These are phyloP conservation scores for Bothrops jararaca DNA, from an alignment of 2,113 vertebrate genomes.

Conservation along the genomic window DNA sequence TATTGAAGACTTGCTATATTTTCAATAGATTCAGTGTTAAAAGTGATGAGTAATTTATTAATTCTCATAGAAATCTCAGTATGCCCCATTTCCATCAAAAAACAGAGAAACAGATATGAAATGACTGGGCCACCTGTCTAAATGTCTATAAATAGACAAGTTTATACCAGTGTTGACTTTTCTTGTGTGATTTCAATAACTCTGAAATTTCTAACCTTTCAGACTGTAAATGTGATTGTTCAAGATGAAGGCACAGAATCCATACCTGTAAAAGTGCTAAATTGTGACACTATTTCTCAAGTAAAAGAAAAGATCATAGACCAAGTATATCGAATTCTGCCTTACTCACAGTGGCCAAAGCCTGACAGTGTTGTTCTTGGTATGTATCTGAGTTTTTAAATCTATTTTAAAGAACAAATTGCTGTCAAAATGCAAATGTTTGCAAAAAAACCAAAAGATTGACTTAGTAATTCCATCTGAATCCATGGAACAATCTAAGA, in stretches of 20 bases:
- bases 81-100: conserved; percentile 29
- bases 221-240: conserved; percentile 92
- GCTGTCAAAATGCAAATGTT: neutral
- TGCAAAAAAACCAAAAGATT: neutral
- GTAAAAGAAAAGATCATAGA: conserved; percentile 98
- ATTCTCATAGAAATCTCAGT: neutral
- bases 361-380: conserved; percentile 89
- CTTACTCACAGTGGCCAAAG: conserved; percentile 89
- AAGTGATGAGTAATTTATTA: conserved; percentile 17
- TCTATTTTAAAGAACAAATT: neutral
- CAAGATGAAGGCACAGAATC: conserved; percentile 88
- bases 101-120: conserved; percentile 6
- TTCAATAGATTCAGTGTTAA: neutral
- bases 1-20: conserved; percentile 6
- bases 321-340: conserved; percentile 89
- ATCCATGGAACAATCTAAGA: neutral
- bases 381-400: conserved; percentile 61
- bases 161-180: conserved; percentile 2
- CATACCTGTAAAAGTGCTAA: conserved; percentile 90
- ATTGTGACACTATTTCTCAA: conserved; percentile 94
- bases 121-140: conserved; percentile 22
- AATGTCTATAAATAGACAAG: conserved; percentile 17
- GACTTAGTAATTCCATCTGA: neutral
- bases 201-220: conserved; percentile 16
- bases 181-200: conserved; percentile 24